These are phyloP conservation scores for Chrosomus eos DNA, from an alignment of 2,797 vertebrate species.

Conservation along the genomic window DNA sequence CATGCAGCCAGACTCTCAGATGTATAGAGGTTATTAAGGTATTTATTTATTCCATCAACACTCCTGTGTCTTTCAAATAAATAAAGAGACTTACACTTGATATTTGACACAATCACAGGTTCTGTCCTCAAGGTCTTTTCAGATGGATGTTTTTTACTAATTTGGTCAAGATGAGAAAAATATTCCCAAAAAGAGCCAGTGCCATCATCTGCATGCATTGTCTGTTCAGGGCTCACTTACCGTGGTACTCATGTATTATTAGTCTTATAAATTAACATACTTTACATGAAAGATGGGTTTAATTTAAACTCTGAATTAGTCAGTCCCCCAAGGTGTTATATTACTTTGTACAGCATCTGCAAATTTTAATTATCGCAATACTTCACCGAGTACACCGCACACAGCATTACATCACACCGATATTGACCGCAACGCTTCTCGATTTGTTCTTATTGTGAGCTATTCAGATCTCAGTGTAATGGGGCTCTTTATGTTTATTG, in stretches of 20 bases:
- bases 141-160: background rate
- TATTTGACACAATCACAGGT: slow-evolving; percentile 15
- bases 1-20: slow-evolving; percentile 24
- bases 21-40: slow-evolving; percentile 36
- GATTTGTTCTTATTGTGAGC: slow-evolving; percentile 38
- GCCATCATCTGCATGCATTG: slow-evolving; percentile 61
- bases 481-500: slow-evolving; percentile 64
- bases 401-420: slow-evolving; percentile 50
- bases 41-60: slow-evolving; percentile 37
- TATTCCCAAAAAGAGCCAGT: background rate
- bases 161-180: slow-evolving; percentile 9
- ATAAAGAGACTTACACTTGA: slow-evolving; percentile 9
- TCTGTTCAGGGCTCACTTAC: slow-evolving; percentile 69
- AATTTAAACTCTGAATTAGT: slow-evolving; percentile 75
- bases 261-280: slow-evolving; percentile 69
- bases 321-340: slow-evolving; percentile 79
- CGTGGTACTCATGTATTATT: slow-evolving; percentile 64
- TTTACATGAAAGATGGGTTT: slow-evolving; percentile 79
- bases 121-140: background rate
- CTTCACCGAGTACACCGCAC: slow-evolving; percentile 68
- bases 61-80: background rate
- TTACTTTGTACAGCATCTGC: slow-evolving; percentile 72
- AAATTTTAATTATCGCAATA: slow-evolving; percentile 80
- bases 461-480: slow-evolving; percentile 58
- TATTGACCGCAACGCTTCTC: slow-evolving; percentile 52